A percentile compares a stretch with the other conserved stretches of the same genome.
Evolutionary conservation across 2,888 invertebrate species (phyloP).

Genomic region (Drosophila phalerata): DNA sequence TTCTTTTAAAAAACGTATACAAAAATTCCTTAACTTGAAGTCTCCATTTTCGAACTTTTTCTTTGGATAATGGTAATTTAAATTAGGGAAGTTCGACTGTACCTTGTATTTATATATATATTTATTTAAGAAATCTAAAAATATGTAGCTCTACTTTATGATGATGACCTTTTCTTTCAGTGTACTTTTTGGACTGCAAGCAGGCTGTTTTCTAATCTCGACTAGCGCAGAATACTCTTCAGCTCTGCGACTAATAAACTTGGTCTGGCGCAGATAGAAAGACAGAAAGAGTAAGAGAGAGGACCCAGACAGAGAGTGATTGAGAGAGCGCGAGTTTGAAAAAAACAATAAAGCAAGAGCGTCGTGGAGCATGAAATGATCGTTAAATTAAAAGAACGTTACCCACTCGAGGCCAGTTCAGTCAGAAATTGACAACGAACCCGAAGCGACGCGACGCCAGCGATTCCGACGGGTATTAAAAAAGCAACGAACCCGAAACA

Average conservation of each 20-base stretch:
- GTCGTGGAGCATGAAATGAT: conserved; percentile 61
- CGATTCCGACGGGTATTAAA: conserved; percentile 48
- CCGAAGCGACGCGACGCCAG: conserved; percentile 62
- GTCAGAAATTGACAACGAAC: conserved; percentile 78
- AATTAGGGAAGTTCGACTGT: no score
- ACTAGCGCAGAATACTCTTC: conserved; percentile 31
- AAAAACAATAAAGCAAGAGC: conserved; percentile 41
- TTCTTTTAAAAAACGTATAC: no score
- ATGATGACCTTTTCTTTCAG: conserved; percentile 45
- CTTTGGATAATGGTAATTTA: no score
- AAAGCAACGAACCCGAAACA: conserved; percentile 30
- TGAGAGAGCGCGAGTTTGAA: conserved; percentile 14
- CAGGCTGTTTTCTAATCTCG: conserved; percentile 61
- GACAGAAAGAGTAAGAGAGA: conserved; percentile 6
- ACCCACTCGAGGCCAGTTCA: conserved; percentile 63
- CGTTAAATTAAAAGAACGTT: conserved; percentile 79
- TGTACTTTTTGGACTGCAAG: conserved; percentile 26
- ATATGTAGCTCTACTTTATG: no score
- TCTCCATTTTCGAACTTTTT: no score
- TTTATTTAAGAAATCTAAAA: no score
- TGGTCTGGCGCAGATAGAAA: conserved; percentile 33
- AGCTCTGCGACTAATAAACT: conserved; percentile 30
- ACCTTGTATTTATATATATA: no score
- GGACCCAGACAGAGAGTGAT: not conserved
- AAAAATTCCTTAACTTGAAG: no score